These are phyloP conservation scores for Xyrauchen texanus DNA, from an alignment of 2,113 vertebrate genomes.

Conservation along the genomic window DNA sequence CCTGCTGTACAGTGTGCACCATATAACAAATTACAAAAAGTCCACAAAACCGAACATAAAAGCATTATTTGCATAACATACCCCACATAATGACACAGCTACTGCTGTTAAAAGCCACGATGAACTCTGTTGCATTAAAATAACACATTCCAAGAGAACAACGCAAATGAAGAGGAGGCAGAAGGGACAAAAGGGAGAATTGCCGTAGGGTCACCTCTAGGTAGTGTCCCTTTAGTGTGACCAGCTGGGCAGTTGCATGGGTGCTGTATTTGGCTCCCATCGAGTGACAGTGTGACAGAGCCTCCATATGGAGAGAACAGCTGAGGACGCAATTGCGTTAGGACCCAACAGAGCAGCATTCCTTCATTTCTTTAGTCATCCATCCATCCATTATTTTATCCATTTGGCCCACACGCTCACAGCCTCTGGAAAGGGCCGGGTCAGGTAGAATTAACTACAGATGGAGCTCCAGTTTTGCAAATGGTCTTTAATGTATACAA, in stretches of 20 bases:
- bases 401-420: conserved; percentile 12
- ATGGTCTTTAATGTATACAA: not conserved
- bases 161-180: conserved; percentile 59
- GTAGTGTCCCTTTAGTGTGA: conserved; percentile 36
- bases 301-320: conserved; percentile 66
- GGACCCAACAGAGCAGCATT: conserved; percentile 65
- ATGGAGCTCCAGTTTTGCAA: conserved; percentile 7
- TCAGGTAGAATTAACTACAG: conserved; percentile 7
- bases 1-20: too few relatives aligned
- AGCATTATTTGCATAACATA: too few relatives aligned
- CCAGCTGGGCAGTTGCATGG: conserved; percentile 67
- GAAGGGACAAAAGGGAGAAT: not conserved
- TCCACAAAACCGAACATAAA: too few relatives aligned
- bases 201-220: conserved; percentile 68
- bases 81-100: not conserved
- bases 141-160: not conserved
- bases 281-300: conserved; percentile 56
- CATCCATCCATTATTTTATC: conserved; percentile 19
- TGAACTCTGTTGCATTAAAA: not conserved
- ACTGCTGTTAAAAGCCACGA: not conserved
- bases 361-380: conserved; percentile 7
- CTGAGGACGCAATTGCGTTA: conserved; percentile 72
- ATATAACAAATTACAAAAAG: too few relatives aligned
- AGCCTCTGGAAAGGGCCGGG: conserved; percentile 34
- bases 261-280: conserved; percentile 51